phyloP scores from a whole-genome alignment of 1,140 invertebrate species.

The Parapsyche elsis region DNA sequence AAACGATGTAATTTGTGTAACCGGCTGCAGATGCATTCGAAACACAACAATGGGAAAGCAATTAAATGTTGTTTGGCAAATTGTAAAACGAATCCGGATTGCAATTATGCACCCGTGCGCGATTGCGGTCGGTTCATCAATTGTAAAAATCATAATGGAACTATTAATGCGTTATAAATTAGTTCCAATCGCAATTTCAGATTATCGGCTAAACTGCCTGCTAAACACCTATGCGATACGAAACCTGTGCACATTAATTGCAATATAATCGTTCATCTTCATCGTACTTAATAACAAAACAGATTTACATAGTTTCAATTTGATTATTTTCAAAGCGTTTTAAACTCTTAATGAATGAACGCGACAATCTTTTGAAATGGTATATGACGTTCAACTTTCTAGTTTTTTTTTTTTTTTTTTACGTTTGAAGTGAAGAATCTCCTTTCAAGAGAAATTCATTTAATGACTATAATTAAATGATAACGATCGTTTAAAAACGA shows the following conservation, averaged over 20 bases:
- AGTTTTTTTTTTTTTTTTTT: too few relatives aligned
- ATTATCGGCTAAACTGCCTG: slow-evolving; percentile 17
- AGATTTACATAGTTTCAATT: too few relatives aligned
- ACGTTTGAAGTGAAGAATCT: too few relatives aligned
- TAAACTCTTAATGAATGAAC: too few relatives aligned
- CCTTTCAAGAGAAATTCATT: not conserved
- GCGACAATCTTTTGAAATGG: too few relatives aligned
- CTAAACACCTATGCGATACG: not conserved
- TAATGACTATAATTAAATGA: not conserved
- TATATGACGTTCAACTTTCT: too few relatives aligned
- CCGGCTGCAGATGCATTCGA: not conserved
- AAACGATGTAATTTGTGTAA: not conserved
- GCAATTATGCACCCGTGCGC: slow-evolving; percentile 12
- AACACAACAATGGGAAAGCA: slow-evolving; percentile 21
- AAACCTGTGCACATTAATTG: too few relatives aligned
- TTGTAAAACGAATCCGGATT: slow-evolving; percentile 31
- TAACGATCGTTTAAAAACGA: not conserved
- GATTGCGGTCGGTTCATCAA: slow-evolving; percentile 13
- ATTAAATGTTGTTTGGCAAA: slow-evolving; percentile 19
- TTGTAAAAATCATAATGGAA: slow-evolving; percentile 46
- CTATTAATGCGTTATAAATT: slow-evolving; percentile 22
- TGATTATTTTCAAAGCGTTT: too few relatives aligned
- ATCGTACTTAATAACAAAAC: too few relatives aligned
- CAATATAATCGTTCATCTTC: too few relatives aligned
- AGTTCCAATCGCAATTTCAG: slow-evolving; percentile 20